phyloP scores from a whole-genome alignment of 2,888 invertebrate genomes.

The Eulithis testata region DNA sequence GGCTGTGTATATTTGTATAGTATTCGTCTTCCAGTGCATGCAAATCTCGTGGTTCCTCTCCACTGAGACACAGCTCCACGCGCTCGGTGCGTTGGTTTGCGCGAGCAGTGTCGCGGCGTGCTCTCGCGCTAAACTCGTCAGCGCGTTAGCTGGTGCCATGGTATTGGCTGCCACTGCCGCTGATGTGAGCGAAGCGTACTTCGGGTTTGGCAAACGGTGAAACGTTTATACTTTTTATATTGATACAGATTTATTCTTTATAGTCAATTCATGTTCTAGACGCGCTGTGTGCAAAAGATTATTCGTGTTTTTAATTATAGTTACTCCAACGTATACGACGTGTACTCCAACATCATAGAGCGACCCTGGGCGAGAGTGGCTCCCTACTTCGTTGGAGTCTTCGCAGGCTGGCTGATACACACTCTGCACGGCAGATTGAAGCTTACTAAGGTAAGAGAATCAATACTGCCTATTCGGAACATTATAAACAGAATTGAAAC shows the following conservation, averaged over 20 bases:
- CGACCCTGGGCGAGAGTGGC: constrained; percentile 90
- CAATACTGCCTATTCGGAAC: neutral
- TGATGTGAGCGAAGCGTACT: constrained; percentile 75
- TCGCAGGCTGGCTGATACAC: constrained; percentile 89
- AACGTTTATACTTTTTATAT: constrained; percentile 20
- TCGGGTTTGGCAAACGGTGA: constrained; percentile 51
- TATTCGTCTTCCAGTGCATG: constrained; percentile 86
- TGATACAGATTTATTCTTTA: neutral
- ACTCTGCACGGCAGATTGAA: constrained; percentile 83
- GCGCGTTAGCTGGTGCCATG: constrained; percentile 63
- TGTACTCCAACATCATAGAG: constrained; percentile 86
- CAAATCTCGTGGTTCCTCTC: constrained; percentile 92
- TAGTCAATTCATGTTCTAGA: no score
- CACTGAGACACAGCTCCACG: constrained; percentile 90
- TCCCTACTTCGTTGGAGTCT: constrained; percentile 90
- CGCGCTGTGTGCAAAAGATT: no score
- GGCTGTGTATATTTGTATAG: no score
- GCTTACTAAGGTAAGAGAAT: constrained; percentile 62
- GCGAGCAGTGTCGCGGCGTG: constrained; percentile 82
- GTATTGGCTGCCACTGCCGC: constrained; percentile 75
- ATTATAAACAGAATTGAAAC: neutral
- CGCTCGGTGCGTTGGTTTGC: constrained; percentile 86
- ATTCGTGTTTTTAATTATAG: constrained; percentile 45
- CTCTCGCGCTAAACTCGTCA: constrained; percentile 74
- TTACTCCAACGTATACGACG: constrained; percentile 51